phyloP scores from a whole-genome alignment of 2,113 vertebrate genomes.

The Orycteropus afer region DNA sequence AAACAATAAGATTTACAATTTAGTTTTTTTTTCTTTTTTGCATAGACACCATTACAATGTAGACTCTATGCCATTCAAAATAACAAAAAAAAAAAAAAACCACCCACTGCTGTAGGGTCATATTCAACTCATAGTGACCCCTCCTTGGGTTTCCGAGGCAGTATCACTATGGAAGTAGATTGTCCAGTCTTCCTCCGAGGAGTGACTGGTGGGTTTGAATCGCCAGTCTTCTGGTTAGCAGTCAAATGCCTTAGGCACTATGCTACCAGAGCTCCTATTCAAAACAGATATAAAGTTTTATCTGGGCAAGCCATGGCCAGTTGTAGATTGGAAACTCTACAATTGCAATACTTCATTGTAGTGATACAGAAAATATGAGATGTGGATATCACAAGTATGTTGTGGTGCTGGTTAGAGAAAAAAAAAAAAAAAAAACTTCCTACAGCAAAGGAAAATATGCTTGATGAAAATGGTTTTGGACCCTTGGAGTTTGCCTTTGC shows the following conservation, averaged over 20 bases:
- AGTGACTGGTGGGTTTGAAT: no score
- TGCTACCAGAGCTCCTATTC: no score
- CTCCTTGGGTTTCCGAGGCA: no score
- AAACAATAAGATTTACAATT: conserved; percentile 86
- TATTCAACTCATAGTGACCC: no score
- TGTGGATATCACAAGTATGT: conserved; percentile 72
- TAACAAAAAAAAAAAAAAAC: no score
- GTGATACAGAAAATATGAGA: conserved; percentile 80
- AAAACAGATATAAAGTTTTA: conserved; percentile 88
- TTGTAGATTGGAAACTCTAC: conserved; percentile 81
- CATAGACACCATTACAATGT: conserved; percentile 89
- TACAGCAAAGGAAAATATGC: conserved; percentile 45
- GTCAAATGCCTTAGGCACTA: no score
- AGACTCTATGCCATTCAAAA: conserved; percentile 90
- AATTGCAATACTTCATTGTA: conserved; percentile 87
- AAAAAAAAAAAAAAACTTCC: no score
- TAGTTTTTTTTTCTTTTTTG: conserved; percentile 83
- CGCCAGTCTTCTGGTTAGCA: no score
- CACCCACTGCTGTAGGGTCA: no score
- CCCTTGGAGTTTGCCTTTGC: conserved; percentile 66
- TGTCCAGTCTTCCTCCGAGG: no score
- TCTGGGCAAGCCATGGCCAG: conserved; percentile 85
- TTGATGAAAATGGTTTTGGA: conserved; percentile 71
- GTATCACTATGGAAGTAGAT: no score
- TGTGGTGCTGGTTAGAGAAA: conserved; percentile 63